These are phyloP conservation scores for Drosophila peninsularis DNA, from an alignment of 2,888 invertebrate genomes.

Conservation along the genomic window DNA sequence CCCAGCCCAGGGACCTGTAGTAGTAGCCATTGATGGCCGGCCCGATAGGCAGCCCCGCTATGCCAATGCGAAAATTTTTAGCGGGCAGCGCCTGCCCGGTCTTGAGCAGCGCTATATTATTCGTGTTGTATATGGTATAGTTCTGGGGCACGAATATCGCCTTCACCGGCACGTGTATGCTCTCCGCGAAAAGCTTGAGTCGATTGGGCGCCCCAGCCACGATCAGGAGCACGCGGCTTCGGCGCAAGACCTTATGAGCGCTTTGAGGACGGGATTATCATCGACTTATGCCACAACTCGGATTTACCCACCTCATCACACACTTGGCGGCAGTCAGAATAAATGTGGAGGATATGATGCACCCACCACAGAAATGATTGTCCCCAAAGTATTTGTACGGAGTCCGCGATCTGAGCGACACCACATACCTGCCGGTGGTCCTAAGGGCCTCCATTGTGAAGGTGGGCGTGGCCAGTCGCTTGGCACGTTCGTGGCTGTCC, in stretches of 20 bases:
- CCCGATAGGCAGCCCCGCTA: constrained; percentile 23
- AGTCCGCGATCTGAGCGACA: constrained; percentile 61
- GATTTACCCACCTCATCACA: constrained; percentile 59
- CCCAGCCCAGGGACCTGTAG: constrained; percentile 56
- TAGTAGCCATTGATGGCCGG: constrained; percentile 2
- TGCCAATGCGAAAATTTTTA: constrained; percentile 6
- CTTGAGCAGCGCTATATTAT: constrained; percentile 54
- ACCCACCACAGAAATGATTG: constrained; percentile 65
- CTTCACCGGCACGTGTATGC: constrained; percentile 27
- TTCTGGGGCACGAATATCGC: constrained; percentile 52
- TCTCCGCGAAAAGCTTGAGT: constrained; percentile 9
- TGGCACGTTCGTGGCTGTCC: constrained; percentile 21
- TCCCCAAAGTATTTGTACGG: constrained; percentile 59
- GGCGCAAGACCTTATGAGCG: constrained; percentile 44
- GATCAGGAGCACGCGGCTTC: constrained; percentile 47
- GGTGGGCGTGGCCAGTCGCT: constrained; percentile 50
- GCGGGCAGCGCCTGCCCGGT: constrained; percentile 13
- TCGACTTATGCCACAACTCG: neutral
- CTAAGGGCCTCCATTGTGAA: neutral
- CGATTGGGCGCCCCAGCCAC: constrained; percentile 56
- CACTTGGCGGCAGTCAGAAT: constrained; percentile 64
- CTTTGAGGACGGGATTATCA: constrained; percentile 13
- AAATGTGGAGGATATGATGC: constrained; percentile 40
- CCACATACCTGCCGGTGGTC: constrained; percentile 44
- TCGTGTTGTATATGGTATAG: constrained; percentile 53